Evolutionary conservation across 2,113 vertebrate genomes (phyloP), one percentile per base, ranked within the genome.

Genomic region (Hippocampus zosterae): DNA sequence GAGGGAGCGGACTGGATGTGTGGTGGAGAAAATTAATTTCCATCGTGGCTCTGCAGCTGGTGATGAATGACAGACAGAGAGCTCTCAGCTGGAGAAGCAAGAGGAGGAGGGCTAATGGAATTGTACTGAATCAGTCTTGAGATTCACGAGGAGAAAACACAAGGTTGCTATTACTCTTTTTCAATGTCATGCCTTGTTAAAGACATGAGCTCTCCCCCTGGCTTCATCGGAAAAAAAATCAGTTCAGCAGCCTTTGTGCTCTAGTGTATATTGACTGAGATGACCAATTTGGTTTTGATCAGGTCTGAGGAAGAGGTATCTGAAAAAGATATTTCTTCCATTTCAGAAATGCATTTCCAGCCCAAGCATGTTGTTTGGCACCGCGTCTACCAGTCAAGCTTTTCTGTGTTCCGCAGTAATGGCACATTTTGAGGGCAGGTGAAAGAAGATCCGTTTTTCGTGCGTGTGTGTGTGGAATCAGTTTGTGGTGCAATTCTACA

Each of bases 61-160:
- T 86, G 86, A 90, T 90, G 86, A 87, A 90, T 88, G 88, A 83
- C 79, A 81, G 80, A 83, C 78, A 78, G 86, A 80, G 73, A 75
- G 77, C 79, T 84, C 82, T 90, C 85, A 76, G 80, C 78, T 80
- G 88, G 85, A 84, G 75, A 81, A 86, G 72, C 27, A 65, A 65
- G 63, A 65, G 63, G 41, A 46, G 63, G 81, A 76, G 10, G 67
- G 77, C 87, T 82, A 88, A 91, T 89, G 84, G 86, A 86, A 88
- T 85, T 81, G 81, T 84, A 74, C 85, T 19, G 82, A 84, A 73
- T 77, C 84, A 71, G 61, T 70, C 72, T 56, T 15, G 64, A 79
- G 81, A 78, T 80, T 81, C 84, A 84, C n/a, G 33, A 77, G 70
- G 78, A 71, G 80, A 73, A 63, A 73, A 80, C 81, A 67, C 76